Evolutionary conservation across 2,888 invertebrate species (phyloP), one percentile per base, ranked within the genome.

Genomic region (Agapostemon virescens): DNA sequence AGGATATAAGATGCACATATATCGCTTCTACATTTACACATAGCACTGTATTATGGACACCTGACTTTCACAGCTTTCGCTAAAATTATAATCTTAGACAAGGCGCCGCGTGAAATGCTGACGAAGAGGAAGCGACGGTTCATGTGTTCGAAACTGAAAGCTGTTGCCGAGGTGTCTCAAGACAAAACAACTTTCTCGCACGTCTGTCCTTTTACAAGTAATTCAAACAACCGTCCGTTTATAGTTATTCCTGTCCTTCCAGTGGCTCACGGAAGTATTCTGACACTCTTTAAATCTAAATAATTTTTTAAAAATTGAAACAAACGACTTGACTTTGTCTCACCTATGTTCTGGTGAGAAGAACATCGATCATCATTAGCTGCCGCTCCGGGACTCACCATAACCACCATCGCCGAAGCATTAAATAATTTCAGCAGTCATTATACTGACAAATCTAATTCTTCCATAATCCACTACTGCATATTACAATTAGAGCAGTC

Each of bases 351-450:
- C 82, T 81, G 83, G 88, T 83, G 87, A 88, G 85, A 86, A 86
- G 79, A 87, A 84, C 84, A 88, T 89, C 87, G 86, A 89, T 89
- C 89, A 89, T 89, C 88, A 89, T 89, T 88, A 89, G 88, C 81
- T 84, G 80, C 63, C 79, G 79, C 79, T 84, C 76, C 79, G 61
- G 42, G 69, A 42, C 58, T 70, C 26, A 2, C 26, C 30, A 55
- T 66, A 49, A 42, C 66, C 66, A 58, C 64, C 70, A 71, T 23
- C 84, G 72, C 68, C 61, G 49, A 64, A 20, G 63, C 30, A 52
- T 55, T 49, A 61, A 75, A 76, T 82, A 74, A 75, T 81, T 84
- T 81, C 75, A 81, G 58, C 55, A 55, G 55, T 55, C 55, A 17
- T 4, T 55, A 15, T 26, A 17, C 55, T 26, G 55, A 55, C 55